Percentiles rank a stretch among this genome's conserved stretches.
Evolutionary conservation across 2,113 vertebrate species (phyloP).

Genomic region (Rattus norvegicus): DNA sequence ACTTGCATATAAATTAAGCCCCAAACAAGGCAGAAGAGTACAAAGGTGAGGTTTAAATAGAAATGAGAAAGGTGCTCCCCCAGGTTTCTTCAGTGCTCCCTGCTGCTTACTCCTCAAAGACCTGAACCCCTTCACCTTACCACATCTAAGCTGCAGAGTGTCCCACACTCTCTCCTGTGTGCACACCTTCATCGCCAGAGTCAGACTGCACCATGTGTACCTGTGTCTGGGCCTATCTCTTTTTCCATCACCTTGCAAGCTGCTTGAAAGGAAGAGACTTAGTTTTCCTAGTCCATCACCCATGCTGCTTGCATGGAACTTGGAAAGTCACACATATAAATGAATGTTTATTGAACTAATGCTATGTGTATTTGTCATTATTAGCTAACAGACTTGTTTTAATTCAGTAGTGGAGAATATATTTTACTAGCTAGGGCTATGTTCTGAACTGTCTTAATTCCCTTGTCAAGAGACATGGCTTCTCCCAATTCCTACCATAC

Average conservation of each 20-base stretch:
- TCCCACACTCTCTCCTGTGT: rapidly evolving
- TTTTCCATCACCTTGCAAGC: not conserved
- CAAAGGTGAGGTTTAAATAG: not conserved
- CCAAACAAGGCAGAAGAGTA: too few relatives aligned
- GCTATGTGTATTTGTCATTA: not conserved
- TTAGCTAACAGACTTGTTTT: not conserved
- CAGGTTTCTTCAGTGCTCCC: not conserved
- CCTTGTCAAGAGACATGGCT: not conserved
- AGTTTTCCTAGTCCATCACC: not conserved
- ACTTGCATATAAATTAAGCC: not conserved
- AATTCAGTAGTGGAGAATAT: not conserved
- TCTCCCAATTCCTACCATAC: not conserved
- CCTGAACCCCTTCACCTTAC: not conserved
- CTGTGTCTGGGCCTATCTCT: not conserved
- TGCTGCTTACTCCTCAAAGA: not conserved
- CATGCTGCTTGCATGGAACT: not conserved
- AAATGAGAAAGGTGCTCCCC: not conserved
- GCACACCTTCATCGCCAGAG: too few relatives aligned
- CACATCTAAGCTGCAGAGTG: not conserved
- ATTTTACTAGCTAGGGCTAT: not conserved
- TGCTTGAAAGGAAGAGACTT: not conserved
- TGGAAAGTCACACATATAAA: not conserved
- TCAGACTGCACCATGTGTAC: not conserved
- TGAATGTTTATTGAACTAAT: not conserved
- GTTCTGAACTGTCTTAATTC: not conserved